Base-by-base conservation (phyloP, 2,113 vertebrate species). In the Menidia beryllina region DNA sequence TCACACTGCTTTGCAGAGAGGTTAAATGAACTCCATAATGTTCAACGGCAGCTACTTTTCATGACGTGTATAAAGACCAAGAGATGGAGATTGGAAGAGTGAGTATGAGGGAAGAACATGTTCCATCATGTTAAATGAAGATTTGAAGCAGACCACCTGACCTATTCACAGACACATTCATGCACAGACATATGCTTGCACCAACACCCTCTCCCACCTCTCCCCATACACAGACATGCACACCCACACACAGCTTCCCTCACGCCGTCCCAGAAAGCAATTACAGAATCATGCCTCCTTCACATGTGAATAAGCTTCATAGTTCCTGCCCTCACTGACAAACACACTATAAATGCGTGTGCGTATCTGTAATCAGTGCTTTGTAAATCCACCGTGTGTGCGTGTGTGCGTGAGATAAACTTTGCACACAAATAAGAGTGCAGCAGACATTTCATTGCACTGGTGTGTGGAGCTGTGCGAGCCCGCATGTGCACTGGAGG, bases 291-390 rank as follows among this genome's bases (percentile, higher is more conserved):
- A 71, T 67, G 61, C 74, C 69, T 79, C 49, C 70, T 83, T 68
- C 79, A 86, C 72, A 86, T 66, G 74, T 65, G 60, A 85, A 84
- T 79, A 61, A 77, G 66, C 73, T 72, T 60, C 69, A 60, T 38
- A 45, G 74, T 55, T 70, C 58, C 71, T 69, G 34, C 38, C 53
- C 69, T 73, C 67, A 78, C 66, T 60, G 56, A 87, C 83, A 79
- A 89, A 91, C 58, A 79, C 83, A 86, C 60, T 61, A 65, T 59
- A 57, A 45, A 55, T 64, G n/a, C 71, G 69, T 6, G 15, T 14
- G 54, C 0, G 15, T 3, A 11, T 47, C 30, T 12, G 39, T 20
- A 13, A 62, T 63, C 36, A 58, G 34, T 27, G 26, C 50, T 59
- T 73, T 68, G 30, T 72, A 69, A 72, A 82, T 62, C 26, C 26